Evolutionary conservation across 2,797 vertebrate species (phyloP), one percentile per base, ranked within the genome.

Genomic region (Phoxinus dragarum): DNA sequence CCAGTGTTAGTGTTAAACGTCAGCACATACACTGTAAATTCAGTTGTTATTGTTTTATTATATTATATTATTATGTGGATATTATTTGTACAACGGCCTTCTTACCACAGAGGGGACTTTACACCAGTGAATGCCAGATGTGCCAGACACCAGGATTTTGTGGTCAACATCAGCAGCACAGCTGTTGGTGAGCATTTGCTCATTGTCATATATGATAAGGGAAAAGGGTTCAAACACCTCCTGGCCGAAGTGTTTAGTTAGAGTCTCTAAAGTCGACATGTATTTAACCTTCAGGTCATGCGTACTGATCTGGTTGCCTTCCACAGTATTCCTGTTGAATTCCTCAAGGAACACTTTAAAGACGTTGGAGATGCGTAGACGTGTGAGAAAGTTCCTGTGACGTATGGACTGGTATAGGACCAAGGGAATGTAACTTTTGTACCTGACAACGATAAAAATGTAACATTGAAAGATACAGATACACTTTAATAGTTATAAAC

Each of bases 211-310:
- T 74, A 96, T 94, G 54, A 91, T 77, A 69, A 97, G n/a, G 16
- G 87, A 92, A 0, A 89, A 88, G 0, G 95, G 93, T 91, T 96
- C 93, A 52, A 95, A 97, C 66, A 96, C 93, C 85, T 97, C 97
- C 1, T 94, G 94, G 74, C 97, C 96, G 0, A 95, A 97, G 90
- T 95, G 77, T 23, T 94, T 94, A 0, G 96, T 97, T 86, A 97
- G 89, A 0, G 95, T 96, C 88, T 97, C 96, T 91, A 97, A 91
- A 0, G 96, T 97, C 27, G 96, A 95, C 61, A 97, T 89, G 88
- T 97, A 97, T 87, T 97, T 97, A 72, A 97, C 94, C 80, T 97
- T 97, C 74, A 97, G 91, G 38, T 97, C 96, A 5, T 96, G 94
- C 0, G 94, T 92, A 56, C 94, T 95, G 79, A 97, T 95, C 0